A percentile compares a stretch with the other conserved stretches of the same genome.
phyloP scores from a whole-genome alignment of 2,797 vertebrate species.

The Synanceia verrucosa region DNA sequence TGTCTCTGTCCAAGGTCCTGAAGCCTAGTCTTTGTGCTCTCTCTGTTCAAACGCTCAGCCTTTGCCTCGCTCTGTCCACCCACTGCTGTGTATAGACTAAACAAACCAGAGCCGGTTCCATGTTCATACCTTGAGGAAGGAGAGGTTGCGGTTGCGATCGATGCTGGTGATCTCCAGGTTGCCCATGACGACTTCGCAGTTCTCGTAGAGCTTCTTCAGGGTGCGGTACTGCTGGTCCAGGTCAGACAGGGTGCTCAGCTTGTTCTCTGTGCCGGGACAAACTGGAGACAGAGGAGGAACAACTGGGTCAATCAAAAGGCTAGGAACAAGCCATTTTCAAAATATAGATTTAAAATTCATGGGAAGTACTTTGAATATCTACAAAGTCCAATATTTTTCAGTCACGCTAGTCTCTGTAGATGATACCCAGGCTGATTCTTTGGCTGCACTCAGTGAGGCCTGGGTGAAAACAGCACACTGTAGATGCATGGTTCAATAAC shows the following conservation, averaged over 20 bases:
- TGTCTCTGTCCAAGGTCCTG: slow-evolving; percentile 29
- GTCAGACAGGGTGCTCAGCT: slow-evolving; percentile 96
- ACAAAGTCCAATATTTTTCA: too few relatives aligned
- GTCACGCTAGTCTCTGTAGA: too few relatives aligned
- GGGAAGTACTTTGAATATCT: not conserved
- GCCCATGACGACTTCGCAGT: slow-evolving; percentile 98
- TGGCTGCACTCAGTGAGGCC: not conserved
- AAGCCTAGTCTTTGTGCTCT: not conserved
- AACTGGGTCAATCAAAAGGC: too few relatives aligned
- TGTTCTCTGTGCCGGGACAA: slow-evolving; percentile 96
- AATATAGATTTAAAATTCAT: not conserved
- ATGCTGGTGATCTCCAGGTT: slow-evolving; percentile 99
- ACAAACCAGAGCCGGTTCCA: fast-evolving
- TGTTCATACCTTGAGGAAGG: slow-evolving; percentile 90
- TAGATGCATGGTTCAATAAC: slow-evolving; percentile 7
- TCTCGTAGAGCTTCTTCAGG: slow-evolving; percentile 95
- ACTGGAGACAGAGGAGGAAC: slow-evolving; percentile 79
- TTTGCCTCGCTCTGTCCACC: not conserved
- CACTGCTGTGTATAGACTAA: not conserved
- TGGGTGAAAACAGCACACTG: not conserved
- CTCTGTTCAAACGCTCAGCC: not conserved
- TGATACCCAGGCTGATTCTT: not conserved
- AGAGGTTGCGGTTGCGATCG: slow-evolving; percentile 93
- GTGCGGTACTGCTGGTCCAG: slow-evolving; percentile 97
- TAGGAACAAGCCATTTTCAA: too few relatives aligned